Base-by-base conservation (phyloP, 2,113 vertebrate genomes). In the Nibea coibor region DNA sequence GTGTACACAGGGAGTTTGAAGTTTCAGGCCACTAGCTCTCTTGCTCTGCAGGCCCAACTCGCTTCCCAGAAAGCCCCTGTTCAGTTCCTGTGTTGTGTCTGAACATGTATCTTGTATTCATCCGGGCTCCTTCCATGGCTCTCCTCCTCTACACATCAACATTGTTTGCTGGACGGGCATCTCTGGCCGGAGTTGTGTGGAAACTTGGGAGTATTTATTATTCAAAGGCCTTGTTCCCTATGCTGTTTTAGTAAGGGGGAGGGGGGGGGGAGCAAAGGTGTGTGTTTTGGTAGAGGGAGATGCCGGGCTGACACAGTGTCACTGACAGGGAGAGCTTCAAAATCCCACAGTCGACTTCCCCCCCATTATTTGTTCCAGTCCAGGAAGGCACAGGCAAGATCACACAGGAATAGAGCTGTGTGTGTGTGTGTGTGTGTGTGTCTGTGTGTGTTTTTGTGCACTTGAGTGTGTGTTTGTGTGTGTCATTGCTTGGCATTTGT, bases 131-230 rank as follows among this genome's bases (percentile, higher is more conserved):
- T 78, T 87, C 78, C 85, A 72, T 66, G 72, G 74, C 83, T 89
- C 65, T 83, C 78, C 86, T 73, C 72, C 77, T 81, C 90, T 61
- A 77, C 92, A 95, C 95, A 94, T 95, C 95, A 95, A 94, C 95
- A 94, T 95, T 94, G 95, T 95, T 95, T 95, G 94, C 93, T 59
- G 87, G 92, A 90, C 64, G 90, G 91, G 88, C 90, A 90, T 93
- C 91, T 86, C 88, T 90, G 91, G 90, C 92, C 80, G 61, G 85
- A 91, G 91, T 90, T 92, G 91, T 93, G 91, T 90, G 88, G 86
- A 82, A 92, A 93, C 91, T 92, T 91, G 91, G 87, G 91, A 91
- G 91, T 95, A 95, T 95, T 95, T 95, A 95, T 95, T 95, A 95
- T 95, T 95, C 93, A 95, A 95, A 94, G 94, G 87, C 87, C 93